A percentile compares a stretch with the other conserved stretches of the same genome.
Conservation (phyloP, 2,888 invertebrate species). For the Pandemis cinnamomeana region DNA sequence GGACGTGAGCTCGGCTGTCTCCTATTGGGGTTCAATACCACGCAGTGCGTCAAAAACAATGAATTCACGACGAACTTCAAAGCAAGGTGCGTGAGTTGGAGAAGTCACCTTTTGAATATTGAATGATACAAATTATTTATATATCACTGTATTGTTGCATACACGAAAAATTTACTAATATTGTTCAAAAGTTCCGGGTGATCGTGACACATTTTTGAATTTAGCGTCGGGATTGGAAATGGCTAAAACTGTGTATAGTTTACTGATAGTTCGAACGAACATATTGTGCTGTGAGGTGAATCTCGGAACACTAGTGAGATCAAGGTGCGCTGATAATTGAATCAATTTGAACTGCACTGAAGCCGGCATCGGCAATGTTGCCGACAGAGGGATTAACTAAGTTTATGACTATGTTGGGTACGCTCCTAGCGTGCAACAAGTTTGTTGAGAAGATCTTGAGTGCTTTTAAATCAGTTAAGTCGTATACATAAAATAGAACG, state of each 20-base stretch:
- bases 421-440: conserved; percentile 80
- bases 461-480: conserved; percentile 77
- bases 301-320: conserved; percentile 72
- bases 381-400: conserved; percentile 79
- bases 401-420: conserved; percentile 80
- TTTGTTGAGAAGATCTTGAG: conserved; percentile 79
- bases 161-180: background rate
- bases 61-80: conserved; percentile 79
- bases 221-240: background rate
- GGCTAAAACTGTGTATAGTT: background rate
- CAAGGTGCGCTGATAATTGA: conserved; percentile 82
- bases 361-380: conserved; percentile 74
- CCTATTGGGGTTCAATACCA: conserved; percentile 79
- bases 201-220: background rate
- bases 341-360: conserved; percentile 78
- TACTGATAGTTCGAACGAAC: conserved; percentile 54
- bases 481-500: conserved; percentile 58
- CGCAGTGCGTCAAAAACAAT: conserved; percentile 79
- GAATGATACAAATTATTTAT: conserved; percentile 36
- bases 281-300: conserved; percentile 69
- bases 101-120: conserved; percentile 64
- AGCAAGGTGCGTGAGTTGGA: conserved; percentile 63
- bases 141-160: background rate
- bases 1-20: conserved; percentile 81
- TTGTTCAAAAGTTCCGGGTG: background rate